Evolutionary conservation across 2,113 vertebrate species (phyloP), one percentile per base, ranked within the genome.

Genomic region (Rhinoderma darwinii): DNA sequence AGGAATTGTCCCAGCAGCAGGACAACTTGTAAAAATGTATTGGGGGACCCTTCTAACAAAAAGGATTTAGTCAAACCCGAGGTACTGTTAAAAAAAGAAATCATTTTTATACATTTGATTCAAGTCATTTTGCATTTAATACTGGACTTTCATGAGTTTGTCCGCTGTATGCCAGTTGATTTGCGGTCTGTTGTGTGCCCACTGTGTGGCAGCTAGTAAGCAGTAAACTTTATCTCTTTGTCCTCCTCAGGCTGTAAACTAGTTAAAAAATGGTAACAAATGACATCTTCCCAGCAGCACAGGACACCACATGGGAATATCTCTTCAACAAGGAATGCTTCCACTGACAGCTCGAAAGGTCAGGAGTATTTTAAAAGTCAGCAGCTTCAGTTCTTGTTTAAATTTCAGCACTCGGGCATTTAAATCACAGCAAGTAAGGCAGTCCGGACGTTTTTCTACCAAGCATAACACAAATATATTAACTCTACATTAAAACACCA

Each of bases 321-420:
- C 86, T 87, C 86, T 82, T 81, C 37, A 32, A 15, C 5, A 27
- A 59, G 79, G 79, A 82, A 87, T 87, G 79, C 70, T 63, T 22
- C 47, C 70, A 63, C 68, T 82, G 68, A 59, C 86, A 82, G 54
- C 50, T 87, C 14, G 8, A 87, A 87, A 87, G 86, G 86, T 87
- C 86, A 87, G 68, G 70, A 75, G 74, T 87, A 87, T 82, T 87
- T 87, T 87, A 87, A 87, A 87, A 82, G 75, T 68, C 63, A 82
- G 43, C 39, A 47, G 51, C 59, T 30, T 75, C 63, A 32, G 39
- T 12, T 25, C 77, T 86, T 86, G 75, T 77, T 81, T 82, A 61
- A 82, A 74, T 74, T 82, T 47, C 68, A 74, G 61, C 17, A 39
- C 25, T 51, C 20, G 10, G 37, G 20, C 51, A 73, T 72, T 63